Evolutionary conservation across 2,113 vertebrate species (phyloP).

Genomic region (Natator depressus): DNA sequence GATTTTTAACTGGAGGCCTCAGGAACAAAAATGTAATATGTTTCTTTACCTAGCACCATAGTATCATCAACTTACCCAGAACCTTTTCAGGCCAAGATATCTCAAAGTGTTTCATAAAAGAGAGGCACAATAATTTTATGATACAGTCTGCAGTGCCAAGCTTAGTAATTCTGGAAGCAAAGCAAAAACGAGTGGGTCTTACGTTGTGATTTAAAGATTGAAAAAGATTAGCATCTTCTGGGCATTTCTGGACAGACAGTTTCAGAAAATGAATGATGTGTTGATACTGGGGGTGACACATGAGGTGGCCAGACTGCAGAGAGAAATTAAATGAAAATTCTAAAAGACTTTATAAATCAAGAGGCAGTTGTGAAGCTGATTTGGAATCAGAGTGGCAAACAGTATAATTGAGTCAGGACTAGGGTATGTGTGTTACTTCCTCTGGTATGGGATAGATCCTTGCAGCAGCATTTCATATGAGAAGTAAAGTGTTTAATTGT

Average conservation of each 20-base stretch:
- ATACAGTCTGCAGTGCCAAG: neutral
- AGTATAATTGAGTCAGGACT: accelerated
- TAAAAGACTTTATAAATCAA: neutral
- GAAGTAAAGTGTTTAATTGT: neutral
- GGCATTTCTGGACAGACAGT: neutral
- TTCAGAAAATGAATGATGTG: neutral
- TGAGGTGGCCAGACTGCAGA: neutral
- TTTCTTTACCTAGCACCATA: neutral
- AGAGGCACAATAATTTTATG: neutral
- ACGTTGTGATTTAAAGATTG: neutral
- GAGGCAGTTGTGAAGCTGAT: neutral
- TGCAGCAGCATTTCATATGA: neutral
- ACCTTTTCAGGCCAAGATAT: neutral
- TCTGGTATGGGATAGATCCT: neutral
- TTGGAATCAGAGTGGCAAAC: neutral
- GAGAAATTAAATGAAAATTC: neutral
- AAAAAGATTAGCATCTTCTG: neutral
- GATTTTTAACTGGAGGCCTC: neutral
- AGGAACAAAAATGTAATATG: neutral
- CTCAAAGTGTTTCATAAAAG: neutral
- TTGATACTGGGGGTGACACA: neutral
- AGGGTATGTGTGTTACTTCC: neutral
- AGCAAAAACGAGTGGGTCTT: neutral
- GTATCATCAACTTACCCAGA: accelerated
- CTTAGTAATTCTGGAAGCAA: neutral